Evolutionary conservation across 2,888 invertebrate genomes (phyloP).

Genomic region (Epirrita christyi): DNA sequence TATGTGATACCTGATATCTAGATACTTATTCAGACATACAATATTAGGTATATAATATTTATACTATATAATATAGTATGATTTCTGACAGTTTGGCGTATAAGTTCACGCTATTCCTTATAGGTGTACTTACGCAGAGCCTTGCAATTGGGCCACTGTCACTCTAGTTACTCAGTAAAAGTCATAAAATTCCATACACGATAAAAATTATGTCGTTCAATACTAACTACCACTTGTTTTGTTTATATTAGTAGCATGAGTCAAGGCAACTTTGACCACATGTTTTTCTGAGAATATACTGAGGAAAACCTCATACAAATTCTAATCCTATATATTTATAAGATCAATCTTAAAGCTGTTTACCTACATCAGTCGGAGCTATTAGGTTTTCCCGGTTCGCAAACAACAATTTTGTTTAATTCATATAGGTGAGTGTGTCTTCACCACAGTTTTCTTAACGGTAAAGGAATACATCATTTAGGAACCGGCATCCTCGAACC

Average conservation of each 20-base stretch:
- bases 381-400: constrained; percentile 28
- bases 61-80: too few species aligned
- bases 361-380: constrained; percentile 20
- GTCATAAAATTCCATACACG: not conserved
- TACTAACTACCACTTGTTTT: constrained; percentile 12
- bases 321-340: constrained; percentile 17
- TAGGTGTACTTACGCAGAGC: too few species aligned
- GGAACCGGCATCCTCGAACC: too few species aligned
- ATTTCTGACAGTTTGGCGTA: too few species aligned
- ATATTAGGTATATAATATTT: too few species aligned
- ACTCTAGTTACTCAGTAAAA: not conserved
- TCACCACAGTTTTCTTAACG: not conserved
- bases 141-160: too few species aligned
- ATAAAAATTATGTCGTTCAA: constrained; percentile 4
- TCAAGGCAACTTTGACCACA: constrained; percentile 31
- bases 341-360: constrained; percentile 15
- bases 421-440: not conserved
- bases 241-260: constrained; percentile 13
- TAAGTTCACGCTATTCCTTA: too few species aligned
- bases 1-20: too few species aligned
- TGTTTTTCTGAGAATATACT: constrained; percentile 41
- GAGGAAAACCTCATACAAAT: constrained; percentile 37
- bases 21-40: too few species aligned
- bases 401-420: not conserved
- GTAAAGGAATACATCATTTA: not conserved